Evolutionary conservation across 2,113 vertebrate genomes (phyloP), one percentile per base, ranked within the genome.

Genomic region (Pithys albifrons): DNA sequence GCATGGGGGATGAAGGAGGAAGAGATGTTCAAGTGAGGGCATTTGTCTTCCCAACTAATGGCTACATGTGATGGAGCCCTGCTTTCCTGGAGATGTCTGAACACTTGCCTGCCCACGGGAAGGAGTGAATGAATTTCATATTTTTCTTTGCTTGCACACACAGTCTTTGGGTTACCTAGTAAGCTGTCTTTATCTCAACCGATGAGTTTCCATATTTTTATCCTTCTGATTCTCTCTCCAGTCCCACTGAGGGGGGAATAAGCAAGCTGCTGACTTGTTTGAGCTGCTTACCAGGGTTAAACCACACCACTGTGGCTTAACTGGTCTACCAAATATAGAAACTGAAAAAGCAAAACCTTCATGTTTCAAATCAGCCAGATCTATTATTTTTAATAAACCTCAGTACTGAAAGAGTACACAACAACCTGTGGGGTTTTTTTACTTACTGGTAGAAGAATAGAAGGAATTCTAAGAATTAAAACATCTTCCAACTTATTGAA

Each of bases 1-100:
- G 10, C 10, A 55, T 57, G 10, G 37, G 23, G 22, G 10, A 75
- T 33, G 17, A 8, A 77, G n/a, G 8, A 77, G 8, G 7, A 66
- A 49, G 19, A 24, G 8, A 39, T 12, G 8, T 48, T 52, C 5
- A 22, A 15, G 41, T 10, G 3, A 64, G 4, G 22, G 28, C 1
- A 3, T 59, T 64, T 69, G 22, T 41, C 69, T 75, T 90, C 62
- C 37, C 3, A 5, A 41, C 16, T 49, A 58, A 45, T 9, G 2
- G 4, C 20, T 33, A 74, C 0, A 0, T 2, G 1, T 10, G 22
- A 55, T 11, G 16, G 7, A 55, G 19, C 14, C 54, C 12, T 45
- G 46, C 37, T 71, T 52, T 75, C 46, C 80, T 54, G 24, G 37
- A 33, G 52, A 75, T 5, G 6, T 17, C n/a, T 67, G 5, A 88